These are phyloP conservation scores for Heliconius nattereri DNA, from an alignment of 1,140 invertebrate species.

Conservation along the genomic window DNA sequence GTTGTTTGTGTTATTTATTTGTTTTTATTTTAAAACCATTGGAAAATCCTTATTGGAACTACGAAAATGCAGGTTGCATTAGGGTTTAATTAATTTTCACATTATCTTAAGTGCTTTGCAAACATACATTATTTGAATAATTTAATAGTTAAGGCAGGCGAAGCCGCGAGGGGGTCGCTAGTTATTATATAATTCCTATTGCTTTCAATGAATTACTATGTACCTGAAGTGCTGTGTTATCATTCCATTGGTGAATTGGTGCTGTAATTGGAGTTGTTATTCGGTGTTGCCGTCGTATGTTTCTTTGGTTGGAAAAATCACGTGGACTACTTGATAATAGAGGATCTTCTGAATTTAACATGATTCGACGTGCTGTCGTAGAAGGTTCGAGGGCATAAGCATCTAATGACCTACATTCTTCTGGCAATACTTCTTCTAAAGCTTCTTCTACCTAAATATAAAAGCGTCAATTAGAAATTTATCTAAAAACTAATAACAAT, in stretches of 20 bases:
- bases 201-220: neutral
- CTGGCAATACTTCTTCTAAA: constrained; percentile 89
- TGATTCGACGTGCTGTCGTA: constrained; percentile 83
- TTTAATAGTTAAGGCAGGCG: too few relatives aligned
- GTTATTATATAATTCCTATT: constrained; percentile 19
- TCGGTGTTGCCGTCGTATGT: constrained; percentile 81
- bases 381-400: constrained; percentile 85
- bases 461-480: neutral
- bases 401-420: constrained; percentile 85
- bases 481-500: neutral
- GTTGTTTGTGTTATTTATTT: too few relatives aligned
- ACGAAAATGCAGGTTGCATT: too few relatives aligned
- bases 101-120: too few relatives aligned
- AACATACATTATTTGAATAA: too few relatives aligned
- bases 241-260: constrained; percentile 67
- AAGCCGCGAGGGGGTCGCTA: too few relatives aligned
- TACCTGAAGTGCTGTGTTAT: constrained; percentile 66
- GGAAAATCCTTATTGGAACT: too few relatives aligned
- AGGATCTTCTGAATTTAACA: constrained; percentile 92
- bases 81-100: too few relatives aligned
- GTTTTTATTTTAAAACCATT: too few relatives aligned
- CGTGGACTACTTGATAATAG: constrained; percentile 90
- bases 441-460: constrained; percentile 48
- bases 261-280: constrained; percentile 45
- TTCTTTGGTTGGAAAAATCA: constrained; percentile 86